Percentiles rank a stretch among this genome's conserved stretches.
phyloP scores from a whole-genome alignment of 1,140 invertebrate species.

The Oncopodura yosiiana region DNA sequence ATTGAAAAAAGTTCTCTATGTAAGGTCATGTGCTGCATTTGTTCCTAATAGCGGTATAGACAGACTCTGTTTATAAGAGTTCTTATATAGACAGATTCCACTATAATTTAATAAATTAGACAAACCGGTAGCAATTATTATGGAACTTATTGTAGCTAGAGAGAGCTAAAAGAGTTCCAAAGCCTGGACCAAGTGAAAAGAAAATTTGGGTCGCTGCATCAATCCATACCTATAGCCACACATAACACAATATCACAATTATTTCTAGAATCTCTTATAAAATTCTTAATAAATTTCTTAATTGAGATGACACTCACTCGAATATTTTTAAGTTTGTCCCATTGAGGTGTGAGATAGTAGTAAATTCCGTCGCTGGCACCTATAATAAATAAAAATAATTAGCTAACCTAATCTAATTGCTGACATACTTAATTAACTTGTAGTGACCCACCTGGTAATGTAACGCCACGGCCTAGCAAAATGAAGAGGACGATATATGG shows the following conservation, averaged over 20 bases:
- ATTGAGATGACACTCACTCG: slow-evolving; percentile 47
- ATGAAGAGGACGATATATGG: slow-evolving; percentile 88
- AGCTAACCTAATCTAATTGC: too few relatives aligned
- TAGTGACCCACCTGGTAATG: too few relatives aligned
- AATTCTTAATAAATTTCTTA: background rate
- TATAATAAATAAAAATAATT: too few relatives aligned
- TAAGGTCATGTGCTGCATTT: too few relatives aligned
- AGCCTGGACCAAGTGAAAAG: slow-evolving; percentile 93
- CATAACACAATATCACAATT: background rate
- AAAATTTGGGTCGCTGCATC: slow-evolving; percentile 96
- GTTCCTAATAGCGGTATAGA: too few relatives aligned
- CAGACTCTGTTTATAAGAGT: too few relatives aligned
- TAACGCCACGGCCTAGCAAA: slow-evolving; percentile 76
- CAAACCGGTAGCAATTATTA: slow-evolving; percentile 76
- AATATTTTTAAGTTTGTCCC: slow-evolving; percentile 72
- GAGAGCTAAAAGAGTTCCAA: slow-evolving; percentile 85
- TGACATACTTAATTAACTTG: too few relatives aligned
- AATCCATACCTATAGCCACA: slow-evolving; percentile 71
- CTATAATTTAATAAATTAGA: too few relatives aligned
- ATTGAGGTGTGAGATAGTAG: slow-evolving; percentile 91
- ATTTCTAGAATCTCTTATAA: too few relatives aligned
- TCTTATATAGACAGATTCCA: too few relatives aligned
- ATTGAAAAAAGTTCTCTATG: too few relatives aligned
- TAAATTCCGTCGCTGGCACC: slow-evolving; percentile 80
- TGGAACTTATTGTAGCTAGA: slow-evolving; percentile 96